Base-by-base conservation (phyloP, 2,113 vertebrate genomes). In the Percina caprodes region DNA sequence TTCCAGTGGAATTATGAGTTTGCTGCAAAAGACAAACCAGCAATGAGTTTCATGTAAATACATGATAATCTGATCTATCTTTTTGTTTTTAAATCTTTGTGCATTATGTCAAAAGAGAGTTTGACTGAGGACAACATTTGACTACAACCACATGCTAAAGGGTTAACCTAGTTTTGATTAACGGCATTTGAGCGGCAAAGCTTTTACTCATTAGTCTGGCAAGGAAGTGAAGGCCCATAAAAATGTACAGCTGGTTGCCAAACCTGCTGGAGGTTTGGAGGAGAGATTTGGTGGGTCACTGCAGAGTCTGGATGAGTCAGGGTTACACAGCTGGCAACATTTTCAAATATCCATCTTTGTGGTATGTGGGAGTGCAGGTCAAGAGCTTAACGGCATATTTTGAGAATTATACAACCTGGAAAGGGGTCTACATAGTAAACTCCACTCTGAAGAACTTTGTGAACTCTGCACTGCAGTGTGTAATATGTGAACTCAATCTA, bases 241-340 rank as follows among this genome's bases (percentile, higher is more conserved):
- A 74, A 79, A 86, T 86, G 86, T 84, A 86, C 82, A 89, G 83
- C 83, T 83, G 80, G 65, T 23, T 83, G 78, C 73, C 84, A 79
- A 89, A 82, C 21, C 75, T 71, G 72, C 67, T 77, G 51, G 66
- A 84, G 60, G 71, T 85, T 83, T 60, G 65, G 63, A 26, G 42
- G 48, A 67, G 48, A 26, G 65, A 72, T 59, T 71, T 16, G 26
- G 15, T 69, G 73, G 73, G 69, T 80, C 74, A 69, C 71, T 62
- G 59, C 42, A 62, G 24, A 63, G 68, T 48, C 45, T 59, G 42
- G 35, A 83, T 77, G 80, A 83, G 75, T 72, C 81, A 55, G 65
- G 55, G 56, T 56, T 61, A 59, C 58, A 69, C 84, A 86, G 86
- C 86, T 91, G 89, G 83, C 84, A 90, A 86, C 83, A 61, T 67